Percentiles rank a stretch among this genome's conserved stretches.
Conservation (phyloP, 2,888 invertebrate species). For the Cheilosia pagana region DNA sequence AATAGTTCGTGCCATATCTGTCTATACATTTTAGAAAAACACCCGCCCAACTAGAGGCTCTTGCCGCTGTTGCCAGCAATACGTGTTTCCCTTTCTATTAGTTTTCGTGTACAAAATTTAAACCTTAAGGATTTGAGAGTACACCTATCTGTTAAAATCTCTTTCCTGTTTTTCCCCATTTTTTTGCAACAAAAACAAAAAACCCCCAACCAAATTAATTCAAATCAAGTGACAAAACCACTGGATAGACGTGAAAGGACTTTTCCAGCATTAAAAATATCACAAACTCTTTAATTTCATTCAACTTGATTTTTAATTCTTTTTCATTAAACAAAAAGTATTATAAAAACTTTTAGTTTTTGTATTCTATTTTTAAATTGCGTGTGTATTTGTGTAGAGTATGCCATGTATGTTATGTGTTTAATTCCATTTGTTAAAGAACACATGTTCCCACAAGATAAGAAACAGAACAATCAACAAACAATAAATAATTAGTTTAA, state of each 20-base stretch:
- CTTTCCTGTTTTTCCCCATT: no score
- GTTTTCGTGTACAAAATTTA: no score
- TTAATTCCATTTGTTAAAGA: constrained; percentile 55
- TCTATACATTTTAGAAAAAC: no score
- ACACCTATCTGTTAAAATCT: no score
- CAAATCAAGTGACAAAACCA: no score
- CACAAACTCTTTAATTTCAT: neutral
- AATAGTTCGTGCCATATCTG: no score
- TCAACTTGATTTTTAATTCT: constrained; percentile 26
- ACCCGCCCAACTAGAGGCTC: no score
- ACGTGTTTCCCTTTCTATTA: no score
- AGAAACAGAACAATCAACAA: constrained; percentile 57
- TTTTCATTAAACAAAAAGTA: constrained; percentile 2
- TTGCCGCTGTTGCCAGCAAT: no score
- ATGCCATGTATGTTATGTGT: constrained; percentile 66
- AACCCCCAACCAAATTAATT: no score
- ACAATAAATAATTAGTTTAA: constrained; percentile 35
- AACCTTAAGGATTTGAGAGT: no score
- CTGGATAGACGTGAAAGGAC: neutral
- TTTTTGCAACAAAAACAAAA: no score
- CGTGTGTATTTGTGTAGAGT: constrained; percentile 75
- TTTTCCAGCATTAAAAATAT: constrained; percentile 37
- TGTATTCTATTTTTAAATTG: constrained; percentile 44
- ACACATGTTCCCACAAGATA: constrained; percentile 28
- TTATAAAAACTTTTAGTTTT: constrained; percentile 20